Conservation (phyloP, 2,113 vertebrate species). For the Tauraco erythrolophus region DNA sequence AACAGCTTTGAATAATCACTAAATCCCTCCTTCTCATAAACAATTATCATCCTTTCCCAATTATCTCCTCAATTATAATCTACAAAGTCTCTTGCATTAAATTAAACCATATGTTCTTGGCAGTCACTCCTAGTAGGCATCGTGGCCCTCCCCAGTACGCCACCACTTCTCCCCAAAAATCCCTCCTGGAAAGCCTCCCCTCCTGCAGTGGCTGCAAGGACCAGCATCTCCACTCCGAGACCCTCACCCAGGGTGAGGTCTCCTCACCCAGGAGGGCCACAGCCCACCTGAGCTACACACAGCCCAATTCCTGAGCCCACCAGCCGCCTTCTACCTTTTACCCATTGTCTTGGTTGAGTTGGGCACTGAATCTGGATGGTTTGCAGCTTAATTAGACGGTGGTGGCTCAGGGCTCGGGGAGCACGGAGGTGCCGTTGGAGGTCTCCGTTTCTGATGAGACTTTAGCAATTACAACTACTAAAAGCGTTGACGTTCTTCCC, state of each 20-base stretch:
- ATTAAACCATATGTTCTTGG: slow-evolving; percentile 48
- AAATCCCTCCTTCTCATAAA: slow-evolving; percentile 43
- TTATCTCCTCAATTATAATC: slow-evolving; percentile 69
- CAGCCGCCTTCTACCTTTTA: neutral
- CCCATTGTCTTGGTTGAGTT: fast-evolving
- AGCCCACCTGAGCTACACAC: neutral
- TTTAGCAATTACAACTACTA: fast-evolving
- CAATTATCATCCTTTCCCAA: slow-evolving; percentile 57
- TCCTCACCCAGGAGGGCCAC: neutral
- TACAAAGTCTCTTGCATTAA: slow-evolving; percentile 59
- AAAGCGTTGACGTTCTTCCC: fast-evolving
- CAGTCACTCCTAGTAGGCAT: neutral
- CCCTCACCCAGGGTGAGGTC: neutral
- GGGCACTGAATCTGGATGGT: neutral
- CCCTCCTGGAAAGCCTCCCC: neutral
- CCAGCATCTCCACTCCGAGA: fast-evolving
- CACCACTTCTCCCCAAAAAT: neutral
- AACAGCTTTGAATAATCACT: slow-evolving; percentile 52
- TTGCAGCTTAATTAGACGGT: fast-evolving
- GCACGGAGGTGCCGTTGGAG: fast-evolving
- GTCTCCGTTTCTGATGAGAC: neutral
- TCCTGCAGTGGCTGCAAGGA: neutral
- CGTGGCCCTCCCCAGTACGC: fast-evolving
- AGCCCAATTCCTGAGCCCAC: neutral
- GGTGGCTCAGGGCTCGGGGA: fast-evolving